Evolutionary conservation across 2,888 invertebrate genomes (phyloP).

Genomic region (Ophion obscuratus): DNA sequence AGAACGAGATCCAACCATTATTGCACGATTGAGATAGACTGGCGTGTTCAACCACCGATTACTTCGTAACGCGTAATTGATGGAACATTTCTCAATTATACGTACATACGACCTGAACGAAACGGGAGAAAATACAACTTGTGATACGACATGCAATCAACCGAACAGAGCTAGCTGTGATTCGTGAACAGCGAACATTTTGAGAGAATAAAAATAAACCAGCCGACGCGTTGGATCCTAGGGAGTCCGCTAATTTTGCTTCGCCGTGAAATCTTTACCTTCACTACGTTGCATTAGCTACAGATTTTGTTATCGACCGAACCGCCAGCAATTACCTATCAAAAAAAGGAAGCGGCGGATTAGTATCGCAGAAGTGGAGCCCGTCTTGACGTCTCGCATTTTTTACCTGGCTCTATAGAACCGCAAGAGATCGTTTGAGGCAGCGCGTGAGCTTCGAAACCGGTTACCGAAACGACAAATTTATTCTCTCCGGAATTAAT

Average conservation of each 20-base stretch:
- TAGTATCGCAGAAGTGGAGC: not conserved
- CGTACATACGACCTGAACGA: too few relatives aligned
- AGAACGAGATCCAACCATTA: not conserved
- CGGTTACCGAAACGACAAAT: slow-evolving; percentile 54
- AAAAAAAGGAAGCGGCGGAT: not conserved
- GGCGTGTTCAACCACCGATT: too few relatives aligned
- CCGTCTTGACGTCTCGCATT: not conserved
- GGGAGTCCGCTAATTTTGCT: not conserved
- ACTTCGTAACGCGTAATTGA: too few relatives aligned
- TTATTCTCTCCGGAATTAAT: slow-evolving; percentile 52
- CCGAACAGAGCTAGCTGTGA: not conserved
- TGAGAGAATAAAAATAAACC: not conserved
- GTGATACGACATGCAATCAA: too few relatives aligned
- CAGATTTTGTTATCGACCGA: slow-evolving; percentile 1
- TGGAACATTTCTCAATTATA: too few relatives aligned
- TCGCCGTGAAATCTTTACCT: slow-evolving; percentile 1
- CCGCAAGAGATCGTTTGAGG: not conserved
- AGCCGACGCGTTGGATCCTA: not conserved
- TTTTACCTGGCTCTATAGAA: not conserved
- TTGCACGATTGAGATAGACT: not conserved
- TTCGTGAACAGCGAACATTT: not conserved
- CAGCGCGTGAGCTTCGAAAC: slow-evolving; percentile 38
- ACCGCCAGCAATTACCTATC: not conserved
- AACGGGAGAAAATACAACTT: too few relatives aligned
- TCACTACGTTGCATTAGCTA: not conserved